Evolutionary conservation across 2,888 invertebrate species (phyloP), one percentile per base, ranked within the genome.

Genomic region (Clepsis dumicolana): DNA sequence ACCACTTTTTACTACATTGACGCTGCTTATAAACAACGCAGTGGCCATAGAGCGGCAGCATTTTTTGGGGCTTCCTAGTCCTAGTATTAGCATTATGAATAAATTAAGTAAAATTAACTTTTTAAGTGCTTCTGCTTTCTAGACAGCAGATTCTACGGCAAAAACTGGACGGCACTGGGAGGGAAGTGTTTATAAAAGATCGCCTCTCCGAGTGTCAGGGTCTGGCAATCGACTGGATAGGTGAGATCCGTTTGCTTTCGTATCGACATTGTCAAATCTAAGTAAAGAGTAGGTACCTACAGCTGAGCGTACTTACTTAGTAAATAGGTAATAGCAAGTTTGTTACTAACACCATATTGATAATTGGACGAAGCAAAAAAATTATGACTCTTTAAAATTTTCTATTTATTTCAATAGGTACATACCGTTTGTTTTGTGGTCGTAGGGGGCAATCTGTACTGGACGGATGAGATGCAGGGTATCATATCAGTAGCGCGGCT

Each of bases 191-290:
- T 24, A 35, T 62, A 21, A 52, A 35, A 16, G 50, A 50, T 8
- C 4, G n/a, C 2, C 24, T 62, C 1, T 21, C 16, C n/a, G 62
- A 52, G 32, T 32, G 21, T 24, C 52, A 62, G 14, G 62, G 62
- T 24, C n/a, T 62, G 24, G 62, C 62, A 4, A 35, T 62, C 10
- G 62, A 62, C 35, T 62, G 62, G 62, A 35, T 62, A 35, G 62
- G 62, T 62, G 29, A 27, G 29, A 8, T 44, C 8, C 18, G 2
- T 41, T 44, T 18, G n/a, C 12, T 12, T 12, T 35, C 35, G 29
- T 29, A 35, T 1, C 12, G 29, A 4, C 7, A 35, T 14, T 48
- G 48, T 16, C 21, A 4, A 48, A 7, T 21, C 14, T 14, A 35
- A 12, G 4, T 7, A 7, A 29, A 29, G 12, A 38, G 38, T 38